Percentiles rank a stretch among this genome's conserved stretches.
Evolutionary conservation across 2,113 vertebrate genomes (phyloP).

Genomic region (Thalassarche chlororhynchos): DNA sequence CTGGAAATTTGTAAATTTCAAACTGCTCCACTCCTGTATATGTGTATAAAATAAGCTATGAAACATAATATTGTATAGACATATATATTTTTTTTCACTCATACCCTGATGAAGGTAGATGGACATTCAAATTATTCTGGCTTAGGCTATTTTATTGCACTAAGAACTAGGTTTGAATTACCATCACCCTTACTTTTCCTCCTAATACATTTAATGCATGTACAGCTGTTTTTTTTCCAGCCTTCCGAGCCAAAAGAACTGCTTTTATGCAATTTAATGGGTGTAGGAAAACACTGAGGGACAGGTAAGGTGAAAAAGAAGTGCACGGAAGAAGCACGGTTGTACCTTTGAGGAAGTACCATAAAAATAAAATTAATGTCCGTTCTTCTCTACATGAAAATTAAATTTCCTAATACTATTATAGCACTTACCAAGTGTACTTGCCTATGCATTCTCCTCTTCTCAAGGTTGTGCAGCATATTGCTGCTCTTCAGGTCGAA

Average conservation of each 20-base stretch:
- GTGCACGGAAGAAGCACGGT: background rate
- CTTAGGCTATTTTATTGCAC: background rate
- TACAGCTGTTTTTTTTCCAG: background rate
- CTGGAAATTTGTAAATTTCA: background rate
- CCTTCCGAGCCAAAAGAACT: background rate
- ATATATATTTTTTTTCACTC: background rate
- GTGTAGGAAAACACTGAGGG: background rate
- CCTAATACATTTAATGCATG: background rate
- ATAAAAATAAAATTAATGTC: background rate
- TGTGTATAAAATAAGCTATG: background rate
- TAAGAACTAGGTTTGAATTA: background rate
- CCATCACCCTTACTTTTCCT: background rate
- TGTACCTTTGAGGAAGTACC: background rate
- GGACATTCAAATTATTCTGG: background rate
- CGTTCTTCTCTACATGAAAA: background rate
- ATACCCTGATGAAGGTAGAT: background rate
- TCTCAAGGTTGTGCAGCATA: background rate
- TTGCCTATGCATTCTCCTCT: background rate
- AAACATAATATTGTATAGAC: background rate
- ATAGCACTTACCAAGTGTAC: background rate
- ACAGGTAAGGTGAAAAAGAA: background rate
- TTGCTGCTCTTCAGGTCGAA: background rate
- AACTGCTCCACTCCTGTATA: background rate
- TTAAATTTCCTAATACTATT: background rate
- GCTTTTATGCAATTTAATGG: background rate